Conservation (phyloP, 2,888 invertebrate genomes). For the Rugalucina vietnamica region DNA sequence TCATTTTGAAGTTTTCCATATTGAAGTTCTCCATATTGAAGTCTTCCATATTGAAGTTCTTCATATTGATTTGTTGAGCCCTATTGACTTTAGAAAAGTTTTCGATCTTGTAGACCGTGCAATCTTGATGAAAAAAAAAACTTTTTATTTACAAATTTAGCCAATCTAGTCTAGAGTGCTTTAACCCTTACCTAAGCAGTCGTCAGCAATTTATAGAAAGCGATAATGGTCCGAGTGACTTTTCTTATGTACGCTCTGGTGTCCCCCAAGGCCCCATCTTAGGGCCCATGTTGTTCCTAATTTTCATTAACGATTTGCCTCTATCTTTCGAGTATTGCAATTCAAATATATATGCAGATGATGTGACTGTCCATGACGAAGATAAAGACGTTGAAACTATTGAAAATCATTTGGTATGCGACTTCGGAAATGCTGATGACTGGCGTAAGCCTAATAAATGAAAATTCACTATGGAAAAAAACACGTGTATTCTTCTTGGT, state of each 20-base stretch:
- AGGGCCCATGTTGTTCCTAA: neutral
- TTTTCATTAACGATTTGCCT: neutral
- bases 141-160: neutral
- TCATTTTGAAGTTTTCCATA: too few relatives aligned
- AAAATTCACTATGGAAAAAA: neutral
- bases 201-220: neutral
- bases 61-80: too few relatives aligned
- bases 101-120: neutral
- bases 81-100: neutral
- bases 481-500: neutral
- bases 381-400: neutral
- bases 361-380: neutral
- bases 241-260: too few relatives aligned
- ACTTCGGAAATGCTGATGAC: neutral
- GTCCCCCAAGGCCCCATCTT: neutral
- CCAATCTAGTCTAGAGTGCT: neutral
- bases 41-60: too few relatives aligned
- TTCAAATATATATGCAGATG: neutral
- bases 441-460: neutral
- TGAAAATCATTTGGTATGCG: too few relatives aligned
- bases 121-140: neutral
- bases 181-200: neutral
- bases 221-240: neutral
- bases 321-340: neutral
- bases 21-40: too few relatives aligned